Evolutionary conservation across 2,113 vertebrate genomes (phyloP), one percentile per base, ranked within the genome.

Genomic region (Sphaerodactylus townsendi): DNA sequence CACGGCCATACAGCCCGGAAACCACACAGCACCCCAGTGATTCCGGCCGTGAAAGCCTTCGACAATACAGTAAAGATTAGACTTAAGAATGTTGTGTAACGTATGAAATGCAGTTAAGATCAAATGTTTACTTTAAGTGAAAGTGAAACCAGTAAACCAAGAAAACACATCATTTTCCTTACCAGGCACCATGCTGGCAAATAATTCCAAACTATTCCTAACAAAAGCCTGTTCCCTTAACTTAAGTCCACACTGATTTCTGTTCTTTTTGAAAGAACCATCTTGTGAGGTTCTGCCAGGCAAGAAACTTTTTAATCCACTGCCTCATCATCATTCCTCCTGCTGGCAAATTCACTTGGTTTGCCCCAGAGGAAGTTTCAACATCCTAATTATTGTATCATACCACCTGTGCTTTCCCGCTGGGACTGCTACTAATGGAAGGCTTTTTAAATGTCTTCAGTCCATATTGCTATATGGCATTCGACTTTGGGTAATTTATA

Each of bases 161-260:
- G 80, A 79, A 73, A 70, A 85, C 35, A 84, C 79, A 77, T 3
- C 23, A 15, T 72, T 39, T 77, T 72, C 2, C 70, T 64, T 76
- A 82, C 90, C 73, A 72, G 68, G 41, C 82, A 91, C 74, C 71
- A 35, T 72, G 72, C 68, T 91, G 69, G 44, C 81, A 89, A 84
- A 80, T 86, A 85, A 91, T 86, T 83, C 37, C 87, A 90, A 92
- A 92, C 84, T 83, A 92, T 85, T 91, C 90, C 91, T 89, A 91
- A 83, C 90, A 85, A 89, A 93, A 88, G 82, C 33, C 76, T 33
- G 50, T 92, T 93, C 83, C 92, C 92, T 86, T 90, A 91, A 65
- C 50, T 77, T 30, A 64, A 46, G 70, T 87, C 93, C 89, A 88
- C 89, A 79, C 85, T 85, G 77, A 50, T 82, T 86, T 72, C 77